phyloP scores from a whole-genome alignment of 2,113 vertebrate genomes.

The Panthera tigris region DNA sequence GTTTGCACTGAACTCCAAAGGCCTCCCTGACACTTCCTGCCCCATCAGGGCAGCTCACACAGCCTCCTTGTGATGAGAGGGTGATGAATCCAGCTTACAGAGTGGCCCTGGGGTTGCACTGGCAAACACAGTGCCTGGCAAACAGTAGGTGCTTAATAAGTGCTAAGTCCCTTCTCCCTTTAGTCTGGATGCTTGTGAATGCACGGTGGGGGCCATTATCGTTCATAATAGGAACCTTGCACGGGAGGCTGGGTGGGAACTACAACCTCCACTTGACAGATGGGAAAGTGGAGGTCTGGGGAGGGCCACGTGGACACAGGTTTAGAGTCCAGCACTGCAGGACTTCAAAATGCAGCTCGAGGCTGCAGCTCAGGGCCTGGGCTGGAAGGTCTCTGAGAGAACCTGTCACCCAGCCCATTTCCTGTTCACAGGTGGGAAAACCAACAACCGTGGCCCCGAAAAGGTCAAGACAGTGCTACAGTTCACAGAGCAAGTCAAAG shows the following conservation, averaged over 20 bases:
- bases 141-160: neutral
- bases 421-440: neutral
- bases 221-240: too few relatives aligned
- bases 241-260: neutral
- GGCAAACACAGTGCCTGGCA: neutral
- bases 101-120: rapidly evolving
- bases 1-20: too few relatives aligned
- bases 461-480: neutral
- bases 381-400: neutral
- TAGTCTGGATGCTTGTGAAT: neutral
- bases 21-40: neutral
- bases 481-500: neutral
- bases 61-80: neutral
- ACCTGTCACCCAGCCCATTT: rapidly evolving
- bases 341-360: neutral
- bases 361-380: neutral
- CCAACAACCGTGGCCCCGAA: neutral
- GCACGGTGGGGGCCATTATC: neutral
- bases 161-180: neutral
- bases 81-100: neutral
- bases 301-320: rapidly evolving
- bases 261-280: neutral
- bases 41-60: rapidly evolving
- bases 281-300: neutral
- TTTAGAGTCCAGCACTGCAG: neutral